phyloP scores from a whole-genome alignment of 64 coral and sea anemone genomes.

The Montipora sp. region DNA sequence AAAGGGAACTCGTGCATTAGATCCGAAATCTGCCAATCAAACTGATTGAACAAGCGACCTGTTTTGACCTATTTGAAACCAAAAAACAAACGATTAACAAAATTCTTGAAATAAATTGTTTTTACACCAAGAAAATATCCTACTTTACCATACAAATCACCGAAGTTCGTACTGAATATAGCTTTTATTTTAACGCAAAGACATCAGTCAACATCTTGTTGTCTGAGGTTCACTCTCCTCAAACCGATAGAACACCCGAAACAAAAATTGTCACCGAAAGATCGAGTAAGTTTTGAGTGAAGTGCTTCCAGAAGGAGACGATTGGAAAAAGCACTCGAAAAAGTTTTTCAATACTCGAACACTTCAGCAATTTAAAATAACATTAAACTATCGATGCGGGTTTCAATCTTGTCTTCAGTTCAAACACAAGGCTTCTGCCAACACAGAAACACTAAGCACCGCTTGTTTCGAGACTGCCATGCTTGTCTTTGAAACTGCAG shows the following conservation, averaged over 20 bases:
- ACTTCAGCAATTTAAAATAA: not conserved
- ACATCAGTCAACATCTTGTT: not conserved
- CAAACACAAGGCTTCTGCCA: not conserved
- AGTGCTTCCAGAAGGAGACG: conserved; percentile 1
- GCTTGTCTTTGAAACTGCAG: not conserved
- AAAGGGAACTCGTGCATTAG: not conserved
- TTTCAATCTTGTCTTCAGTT: not conserved
- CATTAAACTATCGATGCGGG: not conserved
- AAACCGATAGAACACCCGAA: not conserved
- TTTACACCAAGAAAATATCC: not conserved
- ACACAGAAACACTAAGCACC: not conserved
- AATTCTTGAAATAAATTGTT: not conserved
- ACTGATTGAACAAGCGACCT: not conserved
- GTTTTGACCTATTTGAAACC: not conserved
- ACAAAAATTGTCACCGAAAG: not conserved
- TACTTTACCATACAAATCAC: not conserved
- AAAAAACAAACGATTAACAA: not conserved
- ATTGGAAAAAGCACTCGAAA: not conserved
- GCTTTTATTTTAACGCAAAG: not conserved
- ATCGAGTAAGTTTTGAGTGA: not conserved
- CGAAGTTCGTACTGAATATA: not conserved
- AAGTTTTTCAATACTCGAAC: not conserved
- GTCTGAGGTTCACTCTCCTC: not conserved
- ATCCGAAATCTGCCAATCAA: not conserved
- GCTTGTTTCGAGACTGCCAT: conserved; percentile 3